phyloP scores from a whole-genome alignment of 1,140 invertebrate genomes.

The Eciton burchellii region DNA sequence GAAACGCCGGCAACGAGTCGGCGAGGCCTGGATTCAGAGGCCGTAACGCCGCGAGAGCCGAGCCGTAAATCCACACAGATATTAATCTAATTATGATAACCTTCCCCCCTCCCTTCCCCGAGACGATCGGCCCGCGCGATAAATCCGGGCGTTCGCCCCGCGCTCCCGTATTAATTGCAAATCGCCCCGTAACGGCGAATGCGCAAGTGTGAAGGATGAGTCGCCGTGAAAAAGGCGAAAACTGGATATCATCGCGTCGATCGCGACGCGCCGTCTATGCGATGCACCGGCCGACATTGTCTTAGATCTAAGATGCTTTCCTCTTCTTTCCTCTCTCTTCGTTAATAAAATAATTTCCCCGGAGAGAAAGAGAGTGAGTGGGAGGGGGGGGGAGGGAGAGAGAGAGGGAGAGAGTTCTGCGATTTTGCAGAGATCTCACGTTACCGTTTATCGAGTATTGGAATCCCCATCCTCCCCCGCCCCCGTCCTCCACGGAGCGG shows the following conservation, averaged over 20 bases:
- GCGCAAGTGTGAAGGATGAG: neutral
- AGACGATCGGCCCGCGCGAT: conserved; percentile 35
- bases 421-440: no score
- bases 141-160: conserved; percentile 33
- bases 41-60: neutral
- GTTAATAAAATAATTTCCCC: no score
- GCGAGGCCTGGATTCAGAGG: conserved; percentile 1
- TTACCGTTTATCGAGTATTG: no score
- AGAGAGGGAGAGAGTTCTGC: no score
- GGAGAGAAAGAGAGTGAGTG: no score
- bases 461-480: no score
- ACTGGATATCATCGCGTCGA: conserved; percentile 9
- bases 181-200: conserved; percentile 9
- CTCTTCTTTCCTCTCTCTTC: no score
- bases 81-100: conserved; percentile 62
- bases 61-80: conserved; percentile 37
- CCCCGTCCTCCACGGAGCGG: no score
- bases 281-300: neutral
- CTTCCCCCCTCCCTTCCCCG: no score
- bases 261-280: neutral
- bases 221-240: conserved; percentile 29
- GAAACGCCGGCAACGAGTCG: conserved; percentile 5
- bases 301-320: no score
- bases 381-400: no score
- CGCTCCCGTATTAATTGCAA: conserved; percentile 44